These are phyloP conservation scores for Amazona vittata DNA, from an alignment of 2,113 vertebrate genomes.

Conservation along the genomic window DNA sequence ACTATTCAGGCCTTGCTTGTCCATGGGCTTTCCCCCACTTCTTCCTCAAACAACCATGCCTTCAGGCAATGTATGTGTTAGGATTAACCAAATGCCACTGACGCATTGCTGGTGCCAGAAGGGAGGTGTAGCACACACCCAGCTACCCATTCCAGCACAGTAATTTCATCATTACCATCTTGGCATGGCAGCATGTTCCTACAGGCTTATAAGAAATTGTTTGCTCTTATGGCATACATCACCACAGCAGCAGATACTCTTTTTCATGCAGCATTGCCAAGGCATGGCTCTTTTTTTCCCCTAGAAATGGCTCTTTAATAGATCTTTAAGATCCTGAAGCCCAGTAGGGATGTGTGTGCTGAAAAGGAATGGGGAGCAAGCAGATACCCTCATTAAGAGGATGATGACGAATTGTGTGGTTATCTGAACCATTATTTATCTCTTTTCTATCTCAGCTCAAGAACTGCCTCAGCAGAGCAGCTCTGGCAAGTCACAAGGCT, in stretches of 20 bases:
- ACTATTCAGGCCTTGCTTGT: background rate
- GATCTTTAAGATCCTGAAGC: background rate
- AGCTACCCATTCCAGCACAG: background rate
- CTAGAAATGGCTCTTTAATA: background rate
- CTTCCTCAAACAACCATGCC: background rate
- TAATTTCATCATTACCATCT: background rate
- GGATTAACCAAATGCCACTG: background rate
- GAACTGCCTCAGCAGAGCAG: background rate
- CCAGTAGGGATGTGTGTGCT: background rate
- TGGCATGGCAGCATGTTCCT: background rate
- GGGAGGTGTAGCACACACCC: background rate
- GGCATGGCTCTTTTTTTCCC: background rate
- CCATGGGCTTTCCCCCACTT: background rate
- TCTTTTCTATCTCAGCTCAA: background rate
- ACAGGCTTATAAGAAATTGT: background rate
- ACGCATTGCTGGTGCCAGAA: background rate
- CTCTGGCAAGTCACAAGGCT: background rate
- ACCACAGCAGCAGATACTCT: background rate
- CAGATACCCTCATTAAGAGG: background rate
- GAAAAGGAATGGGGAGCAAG: background rate
- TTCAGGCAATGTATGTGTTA: background rate
- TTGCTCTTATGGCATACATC: background rate
- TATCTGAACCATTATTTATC: background rate
- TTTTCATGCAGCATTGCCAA: background rate
- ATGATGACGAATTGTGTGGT: background rate